Evolutionary conservation across 1,140 invertebrate species (phyloP).

Genomic region (Choristoneura fumiferana): DNA sequence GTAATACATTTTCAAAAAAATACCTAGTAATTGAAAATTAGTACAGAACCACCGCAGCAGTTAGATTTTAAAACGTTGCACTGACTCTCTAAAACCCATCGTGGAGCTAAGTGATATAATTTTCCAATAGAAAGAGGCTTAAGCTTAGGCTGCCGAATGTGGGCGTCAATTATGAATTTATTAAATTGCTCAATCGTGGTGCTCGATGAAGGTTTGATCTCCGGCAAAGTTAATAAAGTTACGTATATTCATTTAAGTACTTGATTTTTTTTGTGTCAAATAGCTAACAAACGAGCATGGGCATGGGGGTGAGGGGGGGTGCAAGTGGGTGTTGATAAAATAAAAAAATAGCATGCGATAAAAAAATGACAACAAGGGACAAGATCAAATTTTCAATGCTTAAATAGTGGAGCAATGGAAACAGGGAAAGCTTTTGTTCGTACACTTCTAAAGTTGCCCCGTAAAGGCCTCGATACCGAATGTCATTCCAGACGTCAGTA

Average conservation of each 20-base stretch:
- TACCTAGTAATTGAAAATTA: no score
- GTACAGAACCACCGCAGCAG: slow-evolving; percentile 14
- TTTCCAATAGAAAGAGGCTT: not conserved
- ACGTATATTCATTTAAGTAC: no score
- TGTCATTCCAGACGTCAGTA: slow-evolving; percentile 14
- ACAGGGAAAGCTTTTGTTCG: not conserved
- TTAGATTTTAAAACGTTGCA: slow-evolving; percentile 2
- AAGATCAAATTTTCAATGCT: no score
- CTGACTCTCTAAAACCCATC: not conserved
- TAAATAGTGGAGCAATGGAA: not conserved
- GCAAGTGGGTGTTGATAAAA: no score
- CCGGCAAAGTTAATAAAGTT: not conserved
- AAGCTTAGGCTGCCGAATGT: not conserved
- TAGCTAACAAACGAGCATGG: no score
- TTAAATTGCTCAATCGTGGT: not conserved
- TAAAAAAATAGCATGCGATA: no score
- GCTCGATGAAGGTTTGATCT: not conserved
- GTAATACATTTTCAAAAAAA: no score
- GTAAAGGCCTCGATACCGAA: not conserved
- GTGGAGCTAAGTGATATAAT: not conserved
- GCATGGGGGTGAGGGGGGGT: no score
- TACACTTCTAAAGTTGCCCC: not conserved
- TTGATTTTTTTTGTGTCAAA: no score
- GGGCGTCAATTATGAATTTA: slow-evolving; percentile 6
- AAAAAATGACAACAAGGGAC: no score